Base-by-base conservation (phyloP, 64 coral and sea anemone species). In the Porites australiensis region DNA sequence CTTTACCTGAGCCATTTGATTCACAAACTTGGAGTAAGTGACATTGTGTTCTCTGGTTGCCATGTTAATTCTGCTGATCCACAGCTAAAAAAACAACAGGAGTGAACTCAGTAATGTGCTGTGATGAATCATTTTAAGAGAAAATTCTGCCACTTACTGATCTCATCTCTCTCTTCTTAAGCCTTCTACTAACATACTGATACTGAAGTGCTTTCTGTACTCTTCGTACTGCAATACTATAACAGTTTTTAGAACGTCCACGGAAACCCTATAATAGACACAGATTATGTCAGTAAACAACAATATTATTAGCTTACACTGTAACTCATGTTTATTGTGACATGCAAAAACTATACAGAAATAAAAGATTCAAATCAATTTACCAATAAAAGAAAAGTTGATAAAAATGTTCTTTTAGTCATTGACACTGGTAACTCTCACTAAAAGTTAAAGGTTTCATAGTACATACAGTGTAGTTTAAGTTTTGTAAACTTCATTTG, bases 101-200 rank as follows among this genome's bases (percentile, higher is more conserved):
- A 48, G 8, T 49, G 62, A 67, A 14, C 7, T 7, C 23, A 86
- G 62, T 86, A n/a, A 45, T 14, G n/a, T 2, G 2, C 9, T 8
- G 21, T 83, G 4, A 18, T 4, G 20, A 9, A 54, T 19, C 12
- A 83, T 12, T 21, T 3, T 83, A 22, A 11, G 63, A 14, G 10
- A 50, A 79, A 23, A 37, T 37, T 37, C 27, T 44, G 53, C 11
- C 88, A 94, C 95, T 90, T 50, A 99, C 98, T 84, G 94, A 88
- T 94, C 98, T 86, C 98, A 99, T 99, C 75, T 99, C 94, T 69
- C 98, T 93, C 44, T 99, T 99, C 73, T 96, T 96, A 2, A 93
- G 72, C 61, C 81, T 93, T 66, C 98, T 96, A 21, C 94, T 95
- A 52, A 94, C 79, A 80, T 99, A 99, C 49, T 99, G 94, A 65